A percentile compares a stretch with the other conserved stretches of the same genome.
These are phyloP conservation scores for Agrypnia vestita DNA, from an alignment of 1,140 invertebrate species.

Conservation along the genomic window DNA sequence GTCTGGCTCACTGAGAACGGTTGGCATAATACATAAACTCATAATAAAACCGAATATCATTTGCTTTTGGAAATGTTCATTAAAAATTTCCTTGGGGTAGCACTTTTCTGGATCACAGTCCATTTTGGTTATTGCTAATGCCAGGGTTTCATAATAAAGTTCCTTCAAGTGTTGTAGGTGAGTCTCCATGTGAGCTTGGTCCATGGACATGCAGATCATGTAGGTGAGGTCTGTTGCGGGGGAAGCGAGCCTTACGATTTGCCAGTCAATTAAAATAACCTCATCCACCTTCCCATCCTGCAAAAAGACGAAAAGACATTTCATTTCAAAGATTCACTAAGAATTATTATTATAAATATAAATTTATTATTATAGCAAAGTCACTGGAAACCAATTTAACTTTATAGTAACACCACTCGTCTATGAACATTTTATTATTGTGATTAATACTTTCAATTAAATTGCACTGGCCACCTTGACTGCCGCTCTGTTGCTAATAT, in stretches of 20 bases:
- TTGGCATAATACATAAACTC: conserved; percentile 17
- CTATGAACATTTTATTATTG: too few relatives aligned
- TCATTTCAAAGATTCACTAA: too few relatives aligned
- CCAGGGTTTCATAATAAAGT: conserved; percentile 49
- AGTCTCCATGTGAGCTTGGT: conserved; percentile 15
- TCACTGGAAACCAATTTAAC: too few relatives aligned
- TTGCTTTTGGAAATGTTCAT: conserved; percentile 29
- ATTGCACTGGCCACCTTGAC: too few relatives aligned
- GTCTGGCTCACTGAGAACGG: neutral
- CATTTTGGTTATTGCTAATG: conserved; percentile 10
- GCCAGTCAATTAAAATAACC: conserved; percentile 51
- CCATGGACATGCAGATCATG: conserved; percentile 44
- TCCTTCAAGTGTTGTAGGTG: conserved; percentile 29
- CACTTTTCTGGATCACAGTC: conserved; percentile 32
- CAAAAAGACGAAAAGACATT: neutral
- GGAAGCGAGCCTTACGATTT: conserved; percentile 36
- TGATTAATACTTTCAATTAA: too few relatives aligned
- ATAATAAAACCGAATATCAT: conserved; percentile 38
- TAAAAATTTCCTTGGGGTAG: conserved; percentile 38
- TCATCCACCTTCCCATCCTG: conserved; percentile 45
- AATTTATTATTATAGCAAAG: too few relatives aligned
- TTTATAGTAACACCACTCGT: too few relatives aligned
- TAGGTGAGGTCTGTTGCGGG: conserved; percentile 44
- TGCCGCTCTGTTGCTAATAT: too few relatives aligned
- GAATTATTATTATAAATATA: too few relatives aligned